Conservation (phyloP, 64 coral and sea anemone genomes). For the Stylophora pistillata region DNA sequence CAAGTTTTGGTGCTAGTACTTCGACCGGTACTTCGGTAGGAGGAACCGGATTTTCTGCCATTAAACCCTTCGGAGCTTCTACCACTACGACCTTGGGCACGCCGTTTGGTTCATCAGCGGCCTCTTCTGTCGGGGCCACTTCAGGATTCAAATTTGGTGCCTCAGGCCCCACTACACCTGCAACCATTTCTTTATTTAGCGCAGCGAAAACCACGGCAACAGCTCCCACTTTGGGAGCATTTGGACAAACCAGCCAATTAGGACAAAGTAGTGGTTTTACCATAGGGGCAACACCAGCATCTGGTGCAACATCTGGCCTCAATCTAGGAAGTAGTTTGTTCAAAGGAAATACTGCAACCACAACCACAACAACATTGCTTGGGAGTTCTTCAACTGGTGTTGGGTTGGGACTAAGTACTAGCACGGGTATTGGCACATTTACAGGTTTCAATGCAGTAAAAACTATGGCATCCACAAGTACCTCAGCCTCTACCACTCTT, state of each 20-base stretch:
- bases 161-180: background rate
- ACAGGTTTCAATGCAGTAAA: background rate
- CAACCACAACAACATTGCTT: slow-evolving; percentile 40
- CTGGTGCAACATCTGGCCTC: background rate
- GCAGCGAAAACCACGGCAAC: slow-evolving; percentile 26
- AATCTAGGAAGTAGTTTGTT: slow-evolving; percentile 15
- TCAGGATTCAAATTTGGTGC: slow-evolving; percentile 42
- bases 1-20: slow-evolving; percentile 5
- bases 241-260: slow-evolving; percentile 37
- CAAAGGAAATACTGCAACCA: slow-evolving; percentile 17
- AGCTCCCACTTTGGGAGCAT: slow-evolving; percentile 21
- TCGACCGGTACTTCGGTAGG: background rate
- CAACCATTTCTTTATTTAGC: slow-evolving; percentile 22
- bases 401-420: slow-evolving; percentile 10
- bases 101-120: slow-evolving; percentile 13
- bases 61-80: slow-evolving; percentile 36
- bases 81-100: slow-evolving; percentile 27
- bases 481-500: background rate
- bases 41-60: slow-evolving; percentile 38
- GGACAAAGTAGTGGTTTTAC: slow-evolving; percentile 19
- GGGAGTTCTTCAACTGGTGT: background rate
- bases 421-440: slow-evolving; percentile 9
- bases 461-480: background rate
- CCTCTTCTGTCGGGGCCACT: background rate
- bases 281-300: background rate